These are phyloP conservation scores for Drosophila hydei DNA, from an alignment of 1,140 invertebrate species.

Conservation along the genomic window DNA sequence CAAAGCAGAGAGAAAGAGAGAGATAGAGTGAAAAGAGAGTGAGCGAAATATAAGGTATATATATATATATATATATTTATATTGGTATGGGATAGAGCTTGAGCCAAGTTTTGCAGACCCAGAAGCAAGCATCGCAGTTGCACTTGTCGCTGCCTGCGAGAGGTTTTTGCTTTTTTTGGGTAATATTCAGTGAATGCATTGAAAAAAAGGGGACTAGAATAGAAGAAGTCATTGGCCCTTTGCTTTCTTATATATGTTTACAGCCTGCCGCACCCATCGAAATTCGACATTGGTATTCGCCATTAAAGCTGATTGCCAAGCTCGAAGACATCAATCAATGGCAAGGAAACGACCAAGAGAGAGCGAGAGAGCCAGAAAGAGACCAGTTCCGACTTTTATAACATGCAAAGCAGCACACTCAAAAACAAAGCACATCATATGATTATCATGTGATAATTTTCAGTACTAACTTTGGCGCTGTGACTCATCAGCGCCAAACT, in stretches of 20 bases:
- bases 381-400: conserved; percentile 19
- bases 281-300: conserved; percentile 31
- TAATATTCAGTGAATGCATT: conserved; percentile 44
- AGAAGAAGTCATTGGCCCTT: conserved; percentile 68
- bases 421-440: conserved; percentile 39
- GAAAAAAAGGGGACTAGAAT: conserved; percentile 7
- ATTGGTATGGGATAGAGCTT: conserved; percentile 38
- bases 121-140: conserved; percentile 25
- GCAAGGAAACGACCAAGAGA: not conserved
- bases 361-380: not conserved
- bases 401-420: conserved; percentile 28
- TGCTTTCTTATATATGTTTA: conserved; percentile 15
- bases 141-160: conserved; percentile 4
- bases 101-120: conserved; percentile 58
- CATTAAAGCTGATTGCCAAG: conserved; percentile 38
- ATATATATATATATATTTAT: conserved; percentile 19
- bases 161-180: conserved; percentile 26
- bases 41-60: conserved; percentile 3
- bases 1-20: conserved; percentile 33
- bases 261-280: conserved; percentile 13
- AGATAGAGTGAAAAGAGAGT: conserved; percentile 8
- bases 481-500: conserved; percentile 56
- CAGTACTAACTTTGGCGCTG: not conserved
- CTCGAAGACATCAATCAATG: conserved; percentile 25
- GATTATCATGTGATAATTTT: conserved; percentile 76